Conservation (phyloP, 2,797 vertebrate genomes). For the Trichosurus vulpecula region DNA sequence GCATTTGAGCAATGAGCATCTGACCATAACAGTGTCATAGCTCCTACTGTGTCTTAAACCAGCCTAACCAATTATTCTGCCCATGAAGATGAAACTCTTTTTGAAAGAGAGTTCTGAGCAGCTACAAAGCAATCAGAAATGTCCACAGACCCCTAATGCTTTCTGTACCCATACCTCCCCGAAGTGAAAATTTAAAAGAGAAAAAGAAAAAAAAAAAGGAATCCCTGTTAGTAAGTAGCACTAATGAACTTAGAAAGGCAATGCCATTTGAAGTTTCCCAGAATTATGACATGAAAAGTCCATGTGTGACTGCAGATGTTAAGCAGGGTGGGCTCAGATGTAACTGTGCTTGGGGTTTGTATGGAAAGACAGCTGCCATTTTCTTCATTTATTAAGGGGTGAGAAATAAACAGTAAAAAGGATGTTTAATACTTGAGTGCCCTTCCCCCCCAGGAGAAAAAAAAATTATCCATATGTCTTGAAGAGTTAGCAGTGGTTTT, state of each 20-base stretch:
- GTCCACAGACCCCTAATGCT: neutral
- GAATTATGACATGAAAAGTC: neutral
- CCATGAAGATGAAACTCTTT: neutral
- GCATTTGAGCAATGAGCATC: neutral
- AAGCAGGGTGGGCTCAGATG: neutral
- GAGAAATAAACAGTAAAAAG: constrained; percentile 35
- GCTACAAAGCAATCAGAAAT: constrained; percentile 3
- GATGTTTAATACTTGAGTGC: constrained; percentile 3
- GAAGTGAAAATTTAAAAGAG: neutral
- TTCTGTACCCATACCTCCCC: neutral
- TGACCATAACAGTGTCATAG: neutral
- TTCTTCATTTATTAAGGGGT: neutral
- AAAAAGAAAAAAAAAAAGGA: neutral
- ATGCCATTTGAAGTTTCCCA: constrained; percentile 31
- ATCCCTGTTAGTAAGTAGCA: constrained; percentile 1
- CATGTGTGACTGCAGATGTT: constrained; percentile 5
- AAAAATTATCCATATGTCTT: constrained; percentile 13
- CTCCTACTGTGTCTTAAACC: neutral
- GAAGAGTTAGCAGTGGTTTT: constrained; percentile 14
- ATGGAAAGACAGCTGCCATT: constrained; percentile 40
- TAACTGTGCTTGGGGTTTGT: constrained; percentile 52
- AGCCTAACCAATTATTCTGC: constrained; percentile 10
- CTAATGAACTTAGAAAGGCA: neutral
- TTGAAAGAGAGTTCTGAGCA: constrained; percentile 19
- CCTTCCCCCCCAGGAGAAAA: neutral